Percentiles rank a stretch among this genome's conserved stretches.
phyloP scores from a whole-genome alignment of 2,113 vertebrate genomes.

The Myrmophylax atrothorax region DNA sequence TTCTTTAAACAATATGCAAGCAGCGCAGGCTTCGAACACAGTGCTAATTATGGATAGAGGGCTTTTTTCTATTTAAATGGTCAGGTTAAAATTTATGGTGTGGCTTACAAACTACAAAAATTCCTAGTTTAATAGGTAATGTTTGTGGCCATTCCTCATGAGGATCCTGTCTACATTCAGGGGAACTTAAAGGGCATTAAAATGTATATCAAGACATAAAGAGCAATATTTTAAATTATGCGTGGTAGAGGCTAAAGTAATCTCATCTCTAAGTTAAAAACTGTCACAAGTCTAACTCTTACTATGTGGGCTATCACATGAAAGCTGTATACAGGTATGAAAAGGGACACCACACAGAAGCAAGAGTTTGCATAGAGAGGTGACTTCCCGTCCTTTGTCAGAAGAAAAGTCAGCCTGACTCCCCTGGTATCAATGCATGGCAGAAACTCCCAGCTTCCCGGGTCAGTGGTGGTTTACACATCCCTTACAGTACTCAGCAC shows the following conservation, averaged over 20 bases:
- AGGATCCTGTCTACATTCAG: neutral
- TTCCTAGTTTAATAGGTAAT: slow-evolving; percentile 39
- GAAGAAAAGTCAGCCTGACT: neutral
- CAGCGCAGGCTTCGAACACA: neutral
- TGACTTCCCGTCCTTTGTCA: rapidly evolving
- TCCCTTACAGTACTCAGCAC: neutral
- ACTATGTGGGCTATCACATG: neutral
- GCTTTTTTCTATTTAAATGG: slow-evolving; percentile 3
- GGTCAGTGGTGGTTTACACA: neutral
- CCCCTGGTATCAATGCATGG: neutral
- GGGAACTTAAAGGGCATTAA: neutral
- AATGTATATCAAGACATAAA: neutral
- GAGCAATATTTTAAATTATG: neutral
- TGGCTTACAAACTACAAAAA: slow-evolving; percentile 34
- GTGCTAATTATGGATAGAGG: slow-evolving; percentile 18
- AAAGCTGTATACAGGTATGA: neutral
- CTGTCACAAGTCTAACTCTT: neutral
- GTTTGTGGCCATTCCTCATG: neutral
- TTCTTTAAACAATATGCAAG: slow-evolving; percentile 47
- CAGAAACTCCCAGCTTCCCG: neutral
- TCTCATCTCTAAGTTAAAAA: neutral
- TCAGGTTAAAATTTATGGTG: neutral
- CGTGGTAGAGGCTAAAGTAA: neutral
- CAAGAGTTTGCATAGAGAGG: neutral
- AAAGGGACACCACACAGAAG: neutral